Evolutionary conservation across 2,113 vertebrate genomes (phyloP).

Genomic region (Glaucomys volans): DNA sequence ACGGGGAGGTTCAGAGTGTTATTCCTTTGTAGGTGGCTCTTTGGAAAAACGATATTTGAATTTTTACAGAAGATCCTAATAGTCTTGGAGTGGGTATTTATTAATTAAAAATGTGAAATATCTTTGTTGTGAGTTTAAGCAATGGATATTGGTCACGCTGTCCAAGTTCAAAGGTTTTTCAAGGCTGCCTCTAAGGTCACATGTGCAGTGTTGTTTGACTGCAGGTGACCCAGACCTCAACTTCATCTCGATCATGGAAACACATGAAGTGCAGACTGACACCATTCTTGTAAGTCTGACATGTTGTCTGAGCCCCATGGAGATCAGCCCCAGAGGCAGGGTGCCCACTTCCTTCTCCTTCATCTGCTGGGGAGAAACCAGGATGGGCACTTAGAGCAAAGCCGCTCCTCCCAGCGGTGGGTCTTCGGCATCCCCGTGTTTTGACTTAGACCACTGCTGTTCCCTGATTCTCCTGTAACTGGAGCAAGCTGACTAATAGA

Average conservation of each 20-base stretch:
- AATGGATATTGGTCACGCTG: background rate
- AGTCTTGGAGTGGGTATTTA: background rate
- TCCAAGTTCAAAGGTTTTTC: background rate
- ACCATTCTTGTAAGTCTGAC: background rate
- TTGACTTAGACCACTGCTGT: too few relatives aligned
- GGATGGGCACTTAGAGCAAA: accelerated
- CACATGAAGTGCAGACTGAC: background rate
- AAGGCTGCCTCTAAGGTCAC: background rate
- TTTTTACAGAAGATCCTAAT: background rate
- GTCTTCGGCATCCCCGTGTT: background rate
- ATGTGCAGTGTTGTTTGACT: background rate
- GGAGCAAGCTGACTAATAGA: background rate
- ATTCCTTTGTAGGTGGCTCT: background rate
- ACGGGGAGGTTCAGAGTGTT: background rate
- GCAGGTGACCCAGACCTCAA: too few relatives aligned
- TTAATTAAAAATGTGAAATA: background rate
- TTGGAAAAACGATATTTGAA: background rate
- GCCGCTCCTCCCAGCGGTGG: background rate
- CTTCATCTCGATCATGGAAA: background rate
- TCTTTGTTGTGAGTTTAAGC: background rate
- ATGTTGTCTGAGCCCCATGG: accelerated
- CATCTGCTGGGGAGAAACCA: background rate
- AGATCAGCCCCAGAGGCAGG: background rate
- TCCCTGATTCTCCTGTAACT: background rate
- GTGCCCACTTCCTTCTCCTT: too few relatives aligned